phyloP scores from a whole-genome alignment of 64 coral and sea anemone species.

The Catalaphyllia jardinei region DNA sequence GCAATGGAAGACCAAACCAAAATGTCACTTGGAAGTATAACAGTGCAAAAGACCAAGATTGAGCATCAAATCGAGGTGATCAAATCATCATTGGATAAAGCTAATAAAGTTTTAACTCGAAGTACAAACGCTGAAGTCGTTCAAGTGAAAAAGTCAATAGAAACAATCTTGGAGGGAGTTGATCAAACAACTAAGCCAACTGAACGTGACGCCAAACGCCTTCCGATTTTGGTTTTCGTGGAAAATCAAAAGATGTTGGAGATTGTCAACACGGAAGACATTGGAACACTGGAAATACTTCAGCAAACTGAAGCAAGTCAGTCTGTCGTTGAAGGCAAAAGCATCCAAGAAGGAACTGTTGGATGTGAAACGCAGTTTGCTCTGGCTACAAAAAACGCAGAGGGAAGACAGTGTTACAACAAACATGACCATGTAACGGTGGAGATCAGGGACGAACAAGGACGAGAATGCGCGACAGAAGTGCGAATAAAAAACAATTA shows the following conservation, averaged over 20 bases:
- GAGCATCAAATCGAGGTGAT: no score
- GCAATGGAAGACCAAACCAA: neutral
- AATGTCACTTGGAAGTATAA: no score
- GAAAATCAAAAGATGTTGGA: neutral
- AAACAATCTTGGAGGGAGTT: neutral
- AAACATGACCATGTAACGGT: conserved; percentile 51
- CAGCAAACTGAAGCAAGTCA: neutral
- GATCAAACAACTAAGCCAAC: neutral
- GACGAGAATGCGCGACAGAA: conserved; percentile 1
- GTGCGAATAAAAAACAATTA: conserved; percentile 38
- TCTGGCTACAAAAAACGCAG: conserved; percentile 52
- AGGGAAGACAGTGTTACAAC: conserved; percentile 48
- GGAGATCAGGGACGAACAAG: conserved; percentile 29
- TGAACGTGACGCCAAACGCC: neutral
- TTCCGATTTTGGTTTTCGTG: neutral
- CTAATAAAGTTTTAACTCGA: neutral
- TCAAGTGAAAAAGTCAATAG: neutral
- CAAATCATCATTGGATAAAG: neutral
- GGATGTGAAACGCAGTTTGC: conserved; percentile 27
- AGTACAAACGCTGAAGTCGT: neutral
- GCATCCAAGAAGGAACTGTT: neutral
- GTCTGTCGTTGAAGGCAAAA: conserved; percentile 5
- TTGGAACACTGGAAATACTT: neutral
- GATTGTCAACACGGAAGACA: neutral
- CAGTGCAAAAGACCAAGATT: no score